Conservation (phyloP, 2,113 vertebrate species). For the Isurus oxyrinchus region DNA sequence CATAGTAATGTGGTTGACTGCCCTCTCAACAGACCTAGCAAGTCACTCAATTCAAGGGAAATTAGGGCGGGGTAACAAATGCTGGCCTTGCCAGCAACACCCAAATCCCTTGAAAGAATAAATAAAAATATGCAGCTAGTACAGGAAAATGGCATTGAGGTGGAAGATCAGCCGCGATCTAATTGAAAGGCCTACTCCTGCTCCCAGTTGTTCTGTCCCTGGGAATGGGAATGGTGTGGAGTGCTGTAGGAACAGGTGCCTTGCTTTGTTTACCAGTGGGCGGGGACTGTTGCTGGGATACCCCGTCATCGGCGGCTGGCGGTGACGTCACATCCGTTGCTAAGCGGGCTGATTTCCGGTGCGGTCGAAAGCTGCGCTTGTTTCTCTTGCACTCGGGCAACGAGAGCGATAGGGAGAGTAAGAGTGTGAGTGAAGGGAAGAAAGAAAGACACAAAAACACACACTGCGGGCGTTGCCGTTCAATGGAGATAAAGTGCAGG, state of each 20-base stretch:
- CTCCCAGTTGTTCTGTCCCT: too few species aligned
- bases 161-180: too few species aligned
- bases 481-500: not conserved
- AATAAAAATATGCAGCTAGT: too few species aligned
- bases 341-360: slow-evolving; percentile 15
- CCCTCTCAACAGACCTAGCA: too few species aligned
- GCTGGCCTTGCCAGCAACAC: too few species aligned
- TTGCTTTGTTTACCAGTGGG: not conserved
- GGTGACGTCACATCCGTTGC: not conserved
- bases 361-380: slow-evolving; percentile 22
- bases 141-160: too few species aligned
- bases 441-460: not conserved
- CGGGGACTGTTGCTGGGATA: slow-evolving; percentile 10
- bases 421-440: not conserved
- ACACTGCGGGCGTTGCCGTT: not conserved
- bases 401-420: not conserved
- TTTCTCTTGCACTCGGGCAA: not conserved
- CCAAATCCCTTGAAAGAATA: too few species aligned
- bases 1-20: too few species aligned
- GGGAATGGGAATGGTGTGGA: too few species aligned
- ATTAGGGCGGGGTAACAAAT: too few species aligned
- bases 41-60: too few species aligned
- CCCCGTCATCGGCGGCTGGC: not conserved
- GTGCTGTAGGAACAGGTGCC: not conserved
- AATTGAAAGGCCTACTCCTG: too few species aligned